phyloP scores from a whole-genome alignment of 2,113 vertebrate genomes.

The Catharus minimus region DNA sequence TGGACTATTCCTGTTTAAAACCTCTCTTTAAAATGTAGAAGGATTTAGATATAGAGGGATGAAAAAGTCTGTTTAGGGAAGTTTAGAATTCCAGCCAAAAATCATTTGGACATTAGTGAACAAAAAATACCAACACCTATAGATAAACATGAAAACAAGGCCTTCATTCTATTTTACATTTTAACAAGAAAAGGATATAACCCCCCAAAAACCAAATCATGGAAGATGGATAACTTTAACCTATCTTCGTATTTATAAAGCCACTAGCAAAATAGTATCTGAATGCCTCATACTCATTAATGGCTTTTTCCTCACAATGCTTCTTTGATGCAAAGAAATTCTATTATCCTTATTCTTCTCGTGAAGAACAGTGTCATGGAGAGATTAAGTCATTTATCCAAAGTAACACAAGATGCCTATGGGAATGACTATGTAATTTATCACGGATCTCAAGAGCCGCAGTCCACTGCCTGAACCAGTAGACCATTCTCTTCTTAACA shows the following conservation, averaged over 20 bases:
- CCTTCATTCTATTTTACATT: background rate
- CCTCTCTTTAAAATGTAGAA: background rate
- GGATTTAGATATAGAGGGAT: background rate
- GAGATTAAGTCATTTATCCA: conserved; percentile 61
- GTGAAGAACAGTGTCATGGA: conserved; percentile 11
- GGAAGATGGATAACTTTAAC: background rate
- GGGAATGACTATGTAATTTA: conserved; percentile 53
- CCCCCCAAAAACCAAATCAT: background rate
- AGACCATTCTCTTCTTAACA: conserved; percentile 22
- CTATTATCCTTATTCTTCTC: conserved; percentile 43
- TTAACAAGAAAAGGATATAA: background rate
- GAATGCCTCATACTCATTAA: background rate
- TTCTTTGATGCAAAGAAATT: conserved; percentile 41
- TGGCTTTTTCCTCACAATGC: conserved; percentile 31
- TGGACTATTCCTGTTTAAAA: background rate
- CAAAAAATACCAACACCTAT: background rate
- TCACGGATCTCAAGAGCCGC: conserved; percentile 25
- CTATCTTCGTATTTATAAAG: background rate
- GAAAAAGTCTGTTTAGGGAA: background rate
- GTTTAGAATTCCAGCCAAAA: background rate
- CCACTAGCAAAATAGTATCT: background rate
- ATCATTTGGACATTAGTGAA: background rate
- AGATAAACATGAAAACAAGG: background rate
- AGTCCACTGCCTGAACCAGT: conserved; percentile 3
- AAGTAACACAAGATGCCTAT: conserved; percentile 42